Base-by-base conservation (phyloP, 2,797 vertebrate species). In the Centropyge bicolor region DNA sequence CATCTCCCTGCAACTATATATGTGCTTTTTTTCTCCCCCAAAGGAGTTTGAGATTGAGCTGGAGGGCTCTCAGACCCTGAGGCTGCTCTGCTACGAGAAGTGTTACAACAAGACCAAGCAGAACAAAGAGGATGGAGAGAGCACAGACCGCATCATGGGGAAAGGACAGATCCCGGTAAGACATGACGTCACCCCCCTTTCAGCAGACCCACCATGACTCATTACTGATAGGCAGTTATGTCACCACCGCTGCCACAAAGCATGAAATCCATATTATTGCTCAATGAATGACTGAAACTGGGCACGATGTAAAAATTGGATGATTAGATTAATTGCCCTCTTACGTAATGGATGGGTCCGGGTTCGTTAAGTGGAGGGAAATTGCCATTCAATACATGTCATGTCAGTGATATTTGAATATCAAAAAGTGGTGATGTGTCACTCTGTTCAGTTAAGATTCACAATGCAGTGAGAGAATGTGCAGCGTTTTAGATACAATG, bases 31-130 rank as follows among this genome's bases (percentile, higher is more conserved):
- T 22, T 61, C 24, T 70, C 45, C 2, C 14, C 20, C 60, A 5
- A 90, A 94, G 98, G 98, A 99, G 92, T 99, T 99, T 85, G 98
- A 99, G 91, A 99, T 99, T 4, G 98, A 99, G 88, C 94, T 99
- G 89, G 98, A 99, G 88, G 98, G 97, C 77, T 99, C 98, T 4
- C 97, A 98, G 88, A 97, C 96, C 40, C 90, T 99, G 91, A 91
- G 97, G 86, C 95, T 98, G 81, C 93, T 99, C 81, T 98, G 98
- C 93, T 99, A 98, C 0, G 97, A 98, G 75, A 99, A 98, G 85
- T 96, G 96, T 83, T 97, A 97, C 94, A 96, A 95, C 92, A 97
- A 96, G 91, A 95, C 83, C 72, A 97, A 95, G 89, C 92, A 95
- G 74, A 81, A 94, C 91, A 98, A 96, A 94, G 97, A 98, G 70